Evolutionary conservation across 2,797 vertebrate species (phyloP).

Genomic region (Glyptemys insculpta): DNA sequence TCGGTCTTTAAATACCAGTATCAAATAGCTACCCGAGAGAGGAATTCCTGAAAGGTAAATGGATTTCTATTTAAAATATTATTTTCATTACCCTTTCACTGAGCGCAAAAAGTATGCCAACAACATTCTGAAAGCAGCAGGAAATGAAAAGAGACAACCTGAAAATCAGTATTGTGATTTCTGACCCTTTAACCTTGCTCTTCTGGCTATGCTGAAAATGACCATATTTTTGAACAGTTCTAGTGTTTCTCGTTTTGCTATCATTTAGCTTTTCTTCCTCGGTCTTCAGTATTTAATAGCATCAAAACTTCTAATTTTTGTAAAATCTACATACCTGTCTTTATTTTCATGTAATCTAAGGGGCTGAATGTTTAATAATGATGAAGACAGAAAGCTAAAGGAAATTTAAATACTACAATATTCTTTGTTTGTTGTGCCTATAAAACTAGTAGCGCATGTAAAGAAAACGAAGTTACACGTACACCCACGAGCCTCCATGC

Average conservation of each 20-base stretch:
- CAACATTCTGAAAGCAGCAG: background rate
- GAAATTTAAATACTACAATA: background rate
- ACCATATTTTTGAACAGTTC: constrained; percentile 15
- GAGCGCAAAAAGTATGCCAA: background rate
- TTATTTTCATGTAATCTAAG: background rate
- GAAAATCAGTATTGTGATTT: constrained; percentile 20
- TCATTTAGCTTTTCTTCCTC: background rate
- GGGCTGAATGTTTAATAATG: background rate
- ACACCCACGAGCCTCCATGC: constrained; percentile 96
- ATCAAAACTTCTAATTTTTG: background rate
- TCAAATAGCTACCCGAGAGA: constrained; percentile 34
- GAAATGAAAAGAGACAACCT: background rate
- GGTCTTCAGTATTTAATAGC: background rate
- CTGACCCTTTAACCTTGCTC: background rate
- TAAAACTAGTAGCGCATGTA: background rate
- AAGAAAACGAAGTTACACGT: constrained; percentile 48
- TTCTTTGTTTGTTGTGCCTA: background rate
- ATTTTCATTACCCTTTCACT: constrained; percentile 28
- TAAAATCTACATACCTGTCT: background rate
- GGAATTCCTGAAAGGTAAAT: constrained; percentile 21
- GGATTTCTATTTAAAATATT: constrained; percentile 10
- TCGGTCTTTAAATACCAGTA: constrained; percentile 24
- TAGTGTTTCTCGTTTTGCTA: background rate
- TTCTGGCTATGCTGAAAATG: constrained; percentile 25
- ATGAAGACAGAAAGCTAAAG: background rate